These are phyloP conservation scores for Drosophila limbata DNA, from an alignment of 2,888 invertebrate genomes.

Conservation along the genomic window DNA sequence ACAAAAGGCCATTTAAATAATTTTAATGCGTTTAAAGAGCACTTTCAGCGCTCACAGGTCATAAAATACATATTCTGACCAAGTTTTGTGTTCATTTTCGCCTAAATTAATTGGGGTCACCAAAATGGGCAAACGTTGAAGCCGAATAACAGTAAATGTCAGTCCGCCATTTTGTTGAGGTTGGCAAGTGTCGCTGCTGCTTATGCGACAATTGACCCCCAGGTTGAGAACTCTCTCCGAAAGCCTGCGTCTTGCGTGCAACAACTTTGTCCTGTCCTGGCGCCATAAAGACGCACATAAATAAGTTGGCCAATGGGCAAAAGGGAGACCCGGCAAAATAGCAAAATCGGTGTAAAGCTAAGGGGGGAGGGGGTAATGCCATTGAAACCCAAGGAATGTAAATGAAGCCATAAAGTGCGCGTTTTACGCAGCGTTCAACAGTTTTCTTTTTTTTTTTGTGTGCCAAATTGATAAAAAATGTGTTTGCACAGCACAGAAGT, in stretches of 20 bases:
- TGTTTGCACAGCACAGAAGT: constrained; percentile 34
- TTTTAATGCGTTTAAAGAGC: constrained; percentile 40
- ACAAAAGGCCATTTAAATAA: constrained; percentile 33
- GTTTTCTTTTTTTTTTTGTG: constrained; percentile 27
- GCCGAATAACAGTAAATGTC: constrained; percentile 36
- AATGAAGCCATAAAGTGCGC: constrained; percentile 77
- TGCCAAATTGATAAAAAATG: constrained; percentile 53
- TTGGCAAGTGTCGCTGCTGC: constrained; percentile 2
- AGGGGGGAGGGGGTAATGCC: constrained; percentile 14
- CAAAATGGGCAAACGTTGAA: constrained; percentile 5
- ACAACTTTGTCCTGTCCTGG: constrained; percentile 21
- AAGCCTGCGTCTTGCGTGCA: constrained; percentile 18
- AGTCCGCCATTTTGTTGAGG: constrained; percentile 6
- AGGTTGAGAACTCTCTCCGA: constrained; percentile 20
- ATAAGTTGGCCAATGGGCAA: constrained; percentile 32
- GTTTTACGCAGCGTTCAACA: constrained; percentile 57
- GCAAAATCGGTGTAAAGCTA: constrained; percentile 34
- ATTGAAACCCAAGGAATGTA: constrained; percentile 69
- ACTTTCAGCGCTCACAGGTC: constrained; percentile 14
- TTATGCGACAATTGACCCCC: constrained; percentile 62
- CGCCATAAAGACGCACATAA: constrained; percentile 60
- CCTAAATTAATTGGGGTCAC: constrained; percentile 52
- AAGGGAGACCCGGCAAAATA: constrained; percentile 6
- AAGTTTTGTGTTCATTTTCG: constrained; percentile 17
- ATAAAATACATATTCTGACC: constrained; percentile 19